Evolutionary conservation across 2,113 vertebrate species (phyloP).

Genomic region (Pedionomus torquatus): DNA sequence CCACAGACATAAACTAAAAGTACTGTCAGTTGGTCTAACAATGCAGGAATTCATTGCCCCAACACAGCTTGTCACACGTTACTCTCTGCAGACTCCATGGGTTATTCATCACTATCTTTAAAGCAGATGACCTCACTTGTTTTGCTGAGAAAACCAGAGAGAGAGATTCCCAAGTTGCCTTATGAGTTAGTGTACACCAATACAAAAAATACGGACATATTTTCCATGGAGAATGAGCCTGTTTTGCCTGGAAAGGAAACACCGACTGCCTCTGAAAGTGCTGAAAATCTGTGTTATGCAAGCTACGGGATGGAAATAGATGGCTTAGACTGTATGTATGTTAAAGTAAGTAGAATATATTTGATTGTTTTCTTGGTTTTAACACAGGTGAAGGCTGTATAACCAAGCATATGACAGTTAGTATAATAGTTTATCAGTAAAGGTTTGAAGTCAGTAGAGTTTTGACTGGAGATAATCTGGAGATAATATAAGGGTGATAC

Average conservation of each 20-base stretch:
- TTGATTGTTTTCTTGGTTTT: neutral
- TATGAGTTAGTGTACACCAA: neutral
- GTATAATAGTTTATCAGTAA: neutral
- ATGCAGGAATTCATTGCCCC: constrained; percentile 59
- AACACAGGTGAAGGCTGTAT: neutral
- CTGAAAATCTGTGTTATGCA: neutral
- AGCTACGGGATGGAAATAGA: constrained; percentile 67
- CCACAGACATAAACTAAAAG: constrained; percentile 61
- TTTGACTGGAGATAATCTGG: neutral
- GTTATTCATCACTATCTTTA: constrained; percentile 44
- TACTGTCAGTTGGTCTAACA: constrained; percentile 37
- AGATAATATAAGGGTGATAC: neutral
- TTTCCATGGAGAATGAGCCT: neutral
- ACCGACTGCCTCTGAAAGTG: neutral
- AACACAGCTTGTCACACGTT: constrained; percentile 57
- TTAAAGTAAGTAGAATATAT: constrained; percentile 79
- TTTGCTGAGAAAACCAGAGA: constrained; percentile 28
- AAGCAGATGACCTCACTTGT: constrained; percentile 58
- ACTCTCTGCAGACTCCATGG: constrained; percentile 31
- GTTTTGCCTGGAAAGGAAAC: neutral
- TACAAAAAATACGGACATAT: neutral
- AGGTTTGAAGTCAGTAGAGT: neutral
- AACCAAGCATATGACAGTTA: neutral
- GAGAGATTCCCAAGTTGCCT: neutral
- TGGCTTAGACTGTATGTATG: constrained; percentile 82